Evolutionary conservation across 2,797 vertebrate species (phyloP).

Genomic region (Esox lucius): DNA sequence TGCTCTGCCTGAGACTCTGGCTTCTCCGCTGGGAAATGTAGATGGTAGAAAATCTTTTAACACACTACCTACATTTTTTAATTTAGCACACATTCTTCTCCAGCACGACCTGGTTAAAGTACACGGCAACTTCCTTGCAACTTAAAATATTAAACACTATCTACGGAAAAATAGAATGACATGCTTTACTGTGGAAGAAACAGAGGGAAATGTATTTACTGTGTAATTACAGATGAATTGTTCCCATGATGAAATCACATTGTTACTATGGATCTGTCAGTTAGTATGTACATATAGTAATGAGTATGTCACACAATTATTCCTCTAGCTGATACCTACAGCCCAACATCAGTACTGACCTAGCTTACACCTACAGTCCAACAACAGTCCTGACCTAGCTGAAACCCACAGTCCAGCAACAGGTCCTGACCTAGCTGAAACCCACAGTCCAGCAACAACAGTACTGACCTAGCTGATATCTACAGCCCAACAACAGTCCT

Average conservation of each 20-base stretch:
- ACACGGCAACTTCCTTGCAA: not conserved
- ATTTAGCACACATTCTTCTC: not conserved
- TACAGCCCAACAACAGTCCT: no score
- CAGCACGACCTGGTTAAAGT: not conserved
- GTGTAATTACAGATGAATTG: not conserved
- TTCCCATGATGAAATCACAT: not conserved
- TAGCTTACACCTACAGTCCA: no score
- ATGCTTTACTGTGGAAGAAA: not conserved
- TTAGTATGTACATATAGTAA: no score
- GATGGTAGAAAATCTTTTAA: not conserved
- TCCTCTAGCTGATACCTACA: no score
- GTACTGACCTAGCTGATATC: no score
- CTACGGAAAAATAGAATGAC: not conserved
- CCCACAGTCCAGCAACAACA: no score
- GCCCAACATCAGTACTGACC: no score
- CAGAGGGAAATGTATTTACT: not conserved
- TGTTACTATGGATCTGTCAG: no score
- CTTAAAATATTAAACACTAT: not conserved
- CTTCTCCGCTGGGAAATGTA: conserved; percentile 75
- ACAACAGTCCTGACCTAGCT: no score
- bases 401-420: no score
- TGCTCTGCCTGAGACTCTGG: conserved; percentile 85
- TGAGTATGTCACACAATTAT: no score
- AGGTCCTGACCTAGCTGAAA: no score
- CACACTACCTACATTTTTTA: not conserved